Base-by-base conservation (phyloP, 2,113 vertebrate genomes). In the Salminus brasiliensis region DNA sequence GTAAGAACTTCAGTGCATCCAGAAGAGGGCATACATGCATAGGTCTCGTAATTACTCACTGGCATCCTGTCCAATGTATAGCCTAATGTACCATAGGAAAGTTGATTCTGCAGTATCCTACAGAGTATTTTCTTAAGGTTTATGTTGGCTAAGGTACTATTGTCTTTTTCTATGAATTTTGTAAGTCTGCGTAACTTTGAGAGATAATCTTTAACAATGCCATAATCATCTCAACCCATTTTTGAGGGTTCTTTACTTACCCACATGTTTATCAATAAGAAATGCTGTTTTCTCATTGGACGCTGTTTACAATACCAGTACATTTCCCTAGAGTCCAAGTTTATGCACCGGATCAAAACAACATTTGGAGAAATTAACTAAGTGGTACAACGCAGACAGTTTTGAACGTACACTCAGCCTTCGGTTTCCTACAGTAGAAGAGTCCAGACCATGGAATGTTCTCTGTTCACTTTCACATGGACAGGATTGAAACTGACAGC, bases 391-490 rank as follows among this genome's bases (percentile, higher is more conserved):
- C 1, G 25, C 78, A 87, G 75, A 76, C 72, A 72, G 73, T 87
- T 88, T 87, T 67, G n/a, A 76, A 45, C 72, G 75, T 86, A 78
- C 75, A 82, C 85, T 84, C 83, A 82, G 81, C 88, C 86, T 85
- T 82, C 84, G 81, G 81, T 41, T 18, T 71, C 53, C 74, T 87
- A 76, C 83, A 71, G 65, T 59, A 81, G 85, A 74, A 36, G 25
- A 43, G 45, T 81, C 57, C 47, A 34, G 82, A 85, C 80, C 81
- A 34, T 86, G 84, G 88, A 91, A 91, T 91, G 86, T 86, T 87
- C 81, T 89, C 87, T 87, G 87, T 85, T 89, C 86, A 84, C 81
- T 88, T 90, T 91, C 85, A 91, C 85, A 85, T 69, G 63, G 69
- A 80, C 79, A 60, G 81, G 85, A 91, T 84, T 84, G 82, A 81